These are phyloP conservation scores for Neodiprion fabricii DNA, from an alignment of 1,140 invertebrate genomes.

Conservation along the genomic window DNA sequence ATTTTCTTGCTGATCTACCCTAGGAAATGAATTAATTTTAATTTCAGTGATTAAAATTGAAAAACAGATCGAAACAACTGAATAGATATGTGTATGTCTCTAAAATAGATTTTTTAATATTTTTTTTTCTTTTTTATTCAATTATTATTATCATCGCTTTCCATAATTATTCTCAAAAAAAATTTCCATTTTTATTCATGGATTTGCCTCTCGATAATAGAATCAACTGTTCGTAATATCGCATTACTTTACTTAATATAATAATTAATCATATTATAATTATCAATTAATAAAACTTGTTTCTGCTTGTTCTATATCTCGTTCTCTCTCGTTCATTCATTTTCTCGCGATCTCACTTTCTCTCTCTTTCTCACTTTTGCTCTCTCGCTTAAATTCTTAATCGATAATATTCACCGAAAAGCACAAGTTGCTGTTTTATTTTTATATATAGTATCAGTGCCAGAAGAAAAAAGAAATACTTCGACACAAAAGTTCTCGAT, in stretches of 20 bases:
- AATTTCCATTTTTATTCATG: slow-evolving; percentile 23
- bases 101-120: slow-evolving; percentile 45
- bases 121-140: slow-evolving; percentile 32
- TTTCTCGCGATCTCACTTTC: slow-evolving; percentile 18
- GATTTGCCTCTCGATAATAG: slow-evolving; percentile 34
- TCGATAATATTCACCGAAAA: slow-evolving; percentile 14
- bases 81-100: slow-evolving; percentile 47
- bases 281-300: slow-evolving; percentile 55
- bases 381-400: slow-evolving; percentile 19
- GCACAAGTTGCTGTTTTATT: background rate
- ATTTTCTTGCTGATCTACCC: too few relatives aligned
- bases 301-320: slow-evolving; percentile 36
- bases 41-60: slow-evolving; percentile 18
- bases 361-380: slow-evolving; percentile 21
- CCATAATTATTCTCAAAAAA: slow-evolving; percentile 35
- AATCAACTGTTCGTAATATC: slow-evolving; percentile 43
- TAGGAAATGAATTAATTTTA: too few relatives aligned
- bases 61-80: slow-evolving; percentile 30
- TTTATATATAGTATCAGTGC: background rate
- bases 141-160: slow-evolving; percentile 38
- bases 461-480: too few relatives aligned
- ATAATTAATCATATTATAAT: slow-evolving; percentile 54
- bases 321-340: slow-evolving; percentile 31
- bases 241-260: slow-evolving; percentile 52
- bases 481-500: too few relatives aligned